These are phyloP conservation scores for Omphaloscelis lunosa DNA, from an alignment of 2,888 invertebrate species.

Conservation along the genomic window DNA sequence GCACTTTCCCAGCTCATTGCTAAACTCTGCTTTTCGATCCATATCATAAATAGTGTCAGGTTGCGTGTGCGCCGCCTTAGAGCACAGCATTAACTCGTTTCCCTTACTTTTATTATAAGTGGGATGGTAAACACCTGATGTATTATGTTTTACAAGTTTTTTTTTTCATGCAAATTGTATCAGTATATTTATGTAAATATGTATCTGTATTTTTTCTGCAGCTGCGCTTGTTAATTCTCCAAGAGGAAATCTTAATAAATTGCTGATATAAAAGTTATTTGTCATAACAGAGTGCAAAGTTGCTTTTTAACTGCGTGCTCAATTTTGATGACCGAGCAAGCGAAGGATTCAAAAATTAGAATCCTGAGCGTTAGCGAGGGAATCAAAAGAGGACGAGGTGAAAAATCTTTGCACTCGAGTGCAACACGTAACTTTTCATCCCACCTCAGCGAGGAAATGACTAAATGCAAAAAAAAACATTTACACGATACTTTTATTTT, in stretches of 20 bases:
- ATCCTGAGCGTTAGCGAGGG: too few species aligned
- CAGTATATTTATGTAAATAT: neutral
- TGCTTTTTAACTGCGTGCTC: too few species aligned
- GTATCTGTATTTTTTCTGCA: slow-evolving; percentile 4
- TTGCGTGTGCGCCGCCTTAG: slow-evolving; percentile 45
- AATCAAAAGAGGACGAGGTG: too few species aligned
- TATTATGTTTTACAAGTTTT: slow-evolving; percentile 32
- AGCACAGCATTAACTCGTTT: slow-evolving; percentile 48
- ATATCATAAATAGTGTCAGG: slow-evolving; percentile 44
- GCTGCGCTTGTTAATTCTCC: slow-evolving; percentile 27
- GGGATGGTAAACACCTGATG: slow-evolving; percentile 31
- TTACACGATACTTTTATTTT: too few species aligned
- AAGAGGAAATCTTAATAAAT: slow-evolving; percentile 35
- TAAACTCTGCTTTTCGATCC: slow-evolving; percentile 41
- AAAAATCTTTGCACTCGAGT: too few species aligned
- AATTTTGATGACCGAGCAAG: too few species aligned
- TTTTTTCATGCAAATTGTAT: slow-evolving; percentile 6
- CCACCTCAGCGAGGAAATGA: too few species aligned
- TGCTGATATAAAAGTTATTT: slow-evolving; percentile 14
- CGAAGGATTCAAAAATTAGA: too few species aligned
- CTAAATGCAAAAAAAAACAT: too few species aligned
- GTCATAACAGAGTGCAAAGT: too few species aligned
- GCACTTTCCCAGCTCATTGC: slow-evolving; percentile 20
- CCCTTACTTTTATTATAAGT: slow-evolving; percentile 37
- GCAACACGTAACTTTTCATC: too few species aligned